Evolutionary conservation across 1,140 invertebrate species (phyloP), one percentile per base, ranked within the genome.

Genomic region (Nasonia giraulti): DNA sequence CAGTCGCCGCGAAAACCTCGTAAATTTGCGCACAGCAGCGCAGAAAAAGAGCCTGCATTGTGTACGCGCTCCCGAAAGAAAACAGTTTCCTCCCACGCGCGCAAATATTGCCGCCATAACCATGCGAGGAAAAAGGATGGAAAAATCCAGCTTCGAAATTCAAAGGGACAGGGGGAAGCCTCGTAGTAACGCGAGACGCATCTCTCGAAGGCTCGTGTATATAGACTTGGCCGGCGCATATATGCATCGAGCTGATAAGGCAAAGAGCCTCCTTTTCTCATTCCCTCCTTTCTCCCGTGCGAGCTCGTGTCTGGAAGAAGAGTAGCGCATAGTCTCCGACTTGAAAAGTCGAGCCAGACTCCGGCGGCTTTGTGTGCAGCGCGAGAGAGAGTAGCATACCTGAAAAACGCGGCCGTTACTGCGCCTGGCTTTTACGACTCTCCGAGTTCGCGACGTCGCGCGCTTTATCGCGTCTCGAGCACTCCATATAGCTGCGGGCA

Each of bases 161-260:
- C 50, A 69, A 83, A 33, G 75, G 37, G 44, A 79, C 12, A 40
- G 75, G 23, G 44, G 12, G 8, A 79, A 31, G 27, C 31, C 71
- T 6, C 37, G 31, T 1, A 47, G 82, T 69, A 83, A 77, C 37
- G 37, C 33, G 55, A 83, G 55, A 66, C 50, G 50, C 37, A 47
- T 47, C 80, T 75, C 74, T 75, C 74, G 50, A 10, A 27, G 62
- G 40, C 44, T 20, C 31, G 33, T 37, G 80, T 23, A 27, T 27
- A 27, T 27, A 74, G 44, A 74, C 68, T 33, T 55, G 40, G 33
- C 55, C 71, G 31, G 27, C 47, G 17, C 6, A 10, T 31, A 47
- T 50, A 81, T 74, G 69, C 71, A 55, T 40, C 80, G 12, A 55
- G 47, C 81, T 76, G 81, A 82, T 82, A 82, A 82, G 71, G 33